Conservation (phyloP, 2,888 invertebrate genomes). For the Apomyelois bistriatella region DNA sequence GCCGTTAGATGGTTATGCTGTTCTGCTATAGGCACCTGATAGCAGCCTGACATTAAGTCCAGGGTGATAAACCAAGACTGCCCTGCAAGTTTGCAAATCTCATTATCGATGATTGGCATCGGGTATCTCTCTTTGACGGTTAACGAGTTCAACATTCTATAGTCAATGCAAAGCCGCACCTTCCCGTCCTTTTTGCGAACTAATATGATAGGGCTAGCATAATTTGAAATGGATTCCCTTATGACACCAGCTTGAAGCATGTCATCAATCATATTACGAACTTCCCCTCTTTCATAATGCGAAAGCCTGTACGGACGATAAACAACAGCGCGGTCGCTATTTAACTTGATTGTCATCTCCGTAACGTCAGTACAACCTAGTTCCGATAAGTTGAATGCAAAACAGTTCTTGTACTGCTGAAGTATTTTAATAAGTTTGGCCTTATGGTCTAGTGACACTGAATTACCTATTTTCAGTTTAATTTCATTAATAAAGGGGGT, state of each 20-base stretch:
- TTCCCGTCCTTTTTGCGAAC: constrained; percentile 12
- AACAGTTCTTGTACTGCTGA: constrained; percentile 22
- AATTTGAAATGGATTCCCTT: constrained; percentile 23
- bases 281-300: constrained; percentile 23
- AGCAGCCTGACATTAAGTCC: constrained; percentile 12
- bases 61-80: constrained; percentile 12
- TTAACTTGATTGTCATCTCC: constrained; percentile 8
- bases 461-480: constrained; percentile 4
- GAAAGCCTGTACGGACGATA: constrained; percentile 28
- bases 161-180: constrained; percentile 21
- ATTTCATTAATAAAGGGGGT: neutral
- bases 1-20: neutral
- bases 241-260: constrained; percentile 26
- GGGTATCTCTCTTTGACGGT: constrained; percentile 28
- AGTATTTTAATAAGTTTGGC: constrained; percentile 14
- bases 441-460: constrained; percentile 6
- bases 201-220: constrained; percentile 27
- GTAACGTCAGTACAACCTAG: constrained; percentile 23
- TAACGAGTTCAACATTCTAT: constrained; percentile 22
- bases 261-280: constrained; percentile 23
- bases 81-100: constrained; percentile 21
- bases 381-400: constrained; percentile 17
- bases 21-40: constrained; percentile 13
- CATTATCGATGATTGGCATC: constrained; percentile 25
- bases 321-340: constrained; percentile 20